Evolutionary conservation across 2,113 vertebrate species (phyloP), one percentile per base, ranked within the genome.

Genomic region (Burhinus oedicnemus): DNA sequence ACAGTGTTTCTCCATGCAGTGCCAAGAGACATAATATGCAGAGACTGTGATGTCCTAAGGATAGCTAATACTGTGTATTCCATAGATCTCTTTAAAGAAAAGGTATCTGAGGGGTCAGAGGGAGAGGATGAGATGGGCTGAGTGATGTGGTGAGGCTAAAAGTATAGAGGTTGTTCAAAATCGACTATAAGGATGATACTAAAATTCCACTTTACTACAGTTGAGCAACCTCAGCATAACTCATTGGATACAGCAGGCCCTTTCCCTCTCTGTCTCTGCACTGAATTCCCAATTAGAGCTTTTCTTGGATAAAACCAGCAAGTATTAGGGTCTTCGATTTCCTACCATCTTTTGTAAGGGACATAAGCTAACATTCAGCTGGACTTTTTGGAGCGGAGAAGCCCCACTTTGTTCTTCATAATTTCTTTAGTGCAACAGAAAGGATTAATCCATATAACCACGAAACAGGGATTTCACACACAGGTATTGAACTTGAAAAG

Each of bases 121-220:
- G 36, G 34, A 77, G 32, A 79, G 47, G 7, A 42, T 65, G 22
- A 65, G 40, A 78, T 44, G 21, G 26, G 22, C n/a, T 60, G 38
- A 76, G 9, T 21, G 44, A 32, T 51, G 44, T 51, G 18, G 12
- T 60, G 52, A 58, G 32, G 20, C n/a, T 87, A 29, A 25, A 94
- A 74, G 3, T 51, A 57, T 12, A 83, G 32, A 75, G 9, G 19
- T 57, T 80, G 14, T 65, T 96, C 44, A 61, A 69, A 93, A 83
- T 0, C 22, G 15, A 82, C 84, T 57, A 7, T 61, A 82, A 29
- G 30, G 57, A 90, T 64, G 20, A 88, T 91, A 49, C 17, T 45
- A 60, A 78, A 60, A 87, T 95, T 83, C 34, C 75, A 52, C 71
- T 80, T 96, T 77, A 90, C 72, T 83, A 47, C 57, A 93, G 47